These are phyloP conservation scores for Zygothrica quintamaculata DNA, from an alignment of 2,888 invertebrate species.

Conservation along the genomic window DNA sequence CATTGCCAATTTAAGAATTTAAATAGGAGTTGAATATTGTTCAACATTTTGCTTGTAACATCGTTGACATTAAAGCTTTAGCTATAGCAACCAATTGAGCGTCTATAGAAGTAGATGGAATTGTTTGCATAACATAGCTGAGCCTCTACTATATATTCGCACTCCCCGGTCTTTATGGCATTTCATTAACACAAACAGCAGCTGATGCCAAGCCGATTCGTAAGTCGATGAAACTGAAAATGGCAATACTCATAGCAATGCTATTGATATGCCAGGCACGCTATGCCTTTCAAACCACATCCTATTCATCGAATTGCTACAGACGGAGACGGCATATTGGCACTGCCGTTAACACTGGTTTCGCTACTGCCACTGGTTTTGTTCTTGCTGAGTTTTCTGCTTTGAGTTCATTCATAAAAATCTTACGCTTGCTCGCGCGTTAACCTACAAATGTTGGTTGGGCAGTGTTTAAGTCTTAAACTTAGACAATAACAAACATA, in stretches of 20 bases:
- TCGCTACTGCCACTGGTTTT: slow-evolving; percentile 7
- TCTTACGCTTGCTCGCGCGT: slow-evolving; percentile 47
- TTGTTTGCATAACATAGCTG: slow-evolving; percentile 42
- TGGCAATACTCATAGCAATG: slow-evolving; percentile 14
- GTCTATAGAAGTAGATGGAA: slow-evolving; percentile 15
- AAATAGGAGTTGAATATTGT: no score
- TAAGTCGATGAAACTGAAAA: slow-evolving; percentile 17
- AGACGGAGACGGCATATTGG: slow-evolving; percentile 17
- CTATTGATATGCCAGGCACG: slow-evolving; percentile 67
- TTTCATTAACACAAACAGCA: slow-evolving; percentile 50
- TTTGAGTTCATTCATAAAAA: slow-evolving; percentile 71
- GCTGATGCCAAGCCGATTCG: slow-evolving; percentile 39
- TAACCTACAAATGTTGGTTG: slow-evolving; percentile 28
- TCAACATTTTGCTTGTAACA: no score
- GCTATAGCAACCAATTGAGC: slow-evolving; percentile 1
- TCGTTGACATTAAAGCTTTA: slow-evolving; percentile 11
- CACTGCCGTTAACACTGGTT: slow-evolving; percentile 18
- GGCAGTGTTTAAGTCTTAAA: slow-evolving; percentile 51
- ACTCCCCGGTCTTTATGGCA: slow-evolving; percentile 27
- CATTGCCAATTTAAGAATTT: no score
- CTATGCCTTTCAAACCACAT: slow-evolving; percentile 39
- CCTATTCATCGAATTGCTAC: slow-evolving; percentile 30
- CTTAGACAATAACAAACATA: slow-evolving; percentile 42
- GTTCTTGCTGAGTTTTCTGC: slow-evolving; percentile 13
- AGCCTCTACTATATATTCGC: slow-evolving; percentile 14